Evolutionary conservation across 1,140 invertebrate genomes (phyloP).

Genomic region (Zelostemma sp.): DNA sequence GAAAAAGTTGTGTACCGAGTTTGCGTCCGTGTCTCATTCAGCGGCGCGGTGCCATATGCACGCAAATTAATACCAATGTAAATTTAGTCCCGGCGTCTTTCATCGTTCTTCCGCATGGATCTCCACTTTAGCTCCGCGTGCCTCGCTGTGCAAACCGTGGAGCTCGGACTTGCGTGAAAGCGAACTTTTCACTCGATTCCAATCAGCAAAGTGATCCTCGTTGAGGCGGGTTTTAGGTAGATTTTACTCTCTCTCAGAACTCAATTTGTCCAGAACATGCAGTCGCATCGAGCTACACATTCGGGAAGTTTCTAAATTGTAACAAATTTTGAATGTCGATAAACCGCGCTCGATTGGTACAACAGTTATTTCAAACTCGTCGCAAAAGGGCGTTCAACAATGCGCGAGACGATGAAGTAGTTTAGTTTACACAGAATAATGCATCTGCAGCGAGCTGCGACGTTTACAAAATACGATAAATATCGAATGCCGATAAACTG

Average conservation of each 20-base stretch:
- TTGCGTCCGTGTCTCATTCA: conserved; percentile 3
- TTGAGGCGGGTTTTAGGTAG: neutral
- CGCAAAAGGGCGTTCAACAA: no score
- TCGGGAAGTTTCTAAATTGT: no score
- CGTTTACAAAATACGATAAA: neutral
- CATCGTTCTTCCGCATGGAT: conserved; percentile 7
- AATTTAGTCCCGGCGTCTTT: neutral
- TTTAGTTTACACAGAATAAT: no score
- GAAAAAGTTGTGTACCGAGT: conserved; percentile 50
- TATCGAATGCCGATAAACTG: no score
- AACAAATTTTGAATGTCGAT: neutral
- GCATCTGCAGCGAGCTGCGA: no score
- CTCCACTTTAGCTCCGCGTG: conserved; percentile 1
- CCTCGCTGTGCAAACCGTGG: neutral
- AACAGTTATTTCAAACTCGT: neutral
- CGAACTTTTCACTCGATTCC: conserved; percentile 12
- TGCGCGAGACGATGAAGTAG: neutral
- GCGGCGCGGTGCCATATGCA: neutral
- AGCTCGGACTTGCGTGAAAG: neutral
- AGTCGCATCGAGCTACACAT: neutral
- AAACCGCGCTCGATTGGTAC: neutral
- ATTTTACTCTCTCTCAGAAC: neutral
- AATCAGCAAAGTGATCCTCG: conserved; percentile 9
- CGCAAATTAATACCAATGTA: conserved; percentile 12
- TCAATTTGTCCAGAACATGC: neutral